These are phyloP conservation scores for Misgurnus anguillicaudatus DNA, from an alignment of 2,113 vertebrate species.

Conservation along the genomic window DNA sequence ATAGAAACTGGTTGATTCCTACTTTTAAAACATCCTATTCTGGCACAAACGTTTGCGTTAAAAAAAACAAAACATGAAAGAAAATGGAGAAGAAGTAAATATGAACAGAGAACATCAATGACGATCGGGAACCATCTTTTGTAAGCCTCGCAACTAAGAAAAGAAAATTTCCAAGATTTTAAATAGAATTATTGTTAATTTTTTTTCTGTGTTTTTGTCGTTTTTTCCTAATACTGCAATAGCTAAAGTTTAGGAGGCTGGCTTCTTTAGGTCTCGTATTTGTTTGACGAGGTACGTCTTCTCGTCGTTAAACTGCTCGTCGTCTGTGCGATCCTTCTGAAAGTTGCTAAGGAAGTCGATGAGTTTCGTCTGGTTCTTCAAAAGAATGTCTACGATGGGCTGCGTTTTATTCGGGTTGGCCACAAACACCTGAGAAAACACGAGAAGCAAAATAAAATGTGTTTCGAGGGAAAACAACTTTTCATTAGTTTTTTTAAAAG, in stretches of 20 bases:
- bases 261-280: constrained; percentile 87
- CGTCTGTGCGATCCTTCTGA: constrained; percentile 85
- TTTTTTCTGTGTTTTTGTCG: constrained; percentile 55
- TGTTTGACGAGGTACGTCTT: constrained; percentile 91
- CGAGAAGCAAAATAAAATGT: constrained; percentile 23
- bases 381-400: constrained; percentile 86
- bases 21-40: constrained; percentile 49
- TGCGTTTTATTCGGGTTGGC: constrained; percentile 89
- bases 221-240: constrained; percentile 30
- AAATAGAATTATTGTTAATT: constrained; percentile 71
- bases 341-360: constrained; percentile 90
- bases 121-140: constrained; percentile 67
- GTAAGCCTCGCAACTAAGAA: constrained; percentile 63
- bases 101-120: constrained; percentile 61
- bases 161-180: constrained; percentile 62
- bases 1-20: constrained; percentile 56
- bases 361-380: constrained; percentile 89
- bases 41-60: constrained; percentile 65
- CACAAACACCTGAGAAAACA: constrained; percentile 81
- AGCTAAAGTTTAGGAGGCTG: constrained; percentile 72
- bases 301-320: constrained; percentile 86
- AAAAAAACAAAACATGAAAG: constrained; percentile 47
- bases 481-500: neutral
- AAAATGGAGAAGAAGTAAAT: constrained; percentile 34
- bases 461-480: neutral